phyloP scores from a whole-genome alignment of 92 coral and sea anemone genomes.

The Epizoanthus ramosus region DNA sequence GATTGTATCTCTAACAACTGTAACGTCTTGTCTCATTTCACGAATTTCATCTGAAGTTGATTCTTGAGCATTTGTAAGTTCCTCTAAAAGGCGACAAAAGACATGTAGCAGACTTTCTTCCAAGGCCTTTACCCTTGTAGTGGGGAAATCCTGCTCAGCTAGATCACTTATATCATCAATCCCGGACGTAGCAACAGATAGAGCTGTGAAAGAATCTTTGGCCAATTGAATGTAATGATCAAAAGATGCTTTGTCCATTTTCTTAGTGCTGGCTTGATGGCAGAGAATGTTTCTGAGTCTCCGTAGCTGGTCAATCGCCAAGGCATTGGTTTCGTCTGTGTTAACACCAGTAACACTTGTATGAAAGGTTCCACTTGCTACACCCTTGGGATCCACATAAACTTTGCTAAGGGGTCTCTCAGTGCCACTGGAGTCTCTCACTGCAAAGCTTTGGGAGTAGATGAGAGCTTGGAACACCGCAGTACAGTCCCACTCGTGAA shows the following conservation, averaged over 20 bases:
- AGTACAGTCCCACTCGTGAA: constrained; percentile 41
- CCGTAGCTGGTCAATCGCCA: constrained; percentile 60
- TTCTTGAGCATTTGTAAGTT: background rate
- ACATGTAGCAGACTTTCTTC: background rate
- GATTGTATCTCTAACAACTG: background rate
- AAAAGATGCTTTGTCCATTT: constrained; percentile 32
- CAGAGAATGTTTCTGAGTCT: constrained; percentile 37
- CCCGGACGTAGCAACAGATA: background rate
- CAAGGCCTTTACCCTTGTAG: constrained; percentile 23
- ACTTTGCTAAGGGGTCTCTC: constrained; percentile 35
- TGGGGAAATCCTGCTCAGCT: constrained; percentile 44
- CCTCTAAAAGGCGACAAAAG: background rate
- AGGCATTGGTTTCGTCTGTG: constrained; percentile 40
- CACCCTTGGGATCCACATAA: constrained; percentile 27
- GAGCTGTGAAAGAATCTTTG: constrained; percentile 42
- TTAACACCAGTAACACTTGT: constrained; percentile 36
- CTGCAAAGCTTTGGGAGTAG: constrained; percentile 20
- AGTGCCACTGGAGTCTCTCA: constrained; percentile 1
- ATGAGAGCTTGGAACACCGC: background rate
- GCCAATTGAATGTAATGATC: constrained; percentile 16
- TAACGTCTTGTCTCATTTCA: background rate
- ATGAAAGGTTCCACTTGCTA: constrained; percentile 29
- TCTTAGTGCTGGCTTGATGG: constrained; percentile 36
- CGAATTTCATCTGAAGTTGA: background rate
- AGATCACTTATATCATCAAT: constrained; percentile 32